Evolutionary conservation across 2,113 vertebrate species (phyloP).

Genomic region (Chionodraco myersi): DNA sequence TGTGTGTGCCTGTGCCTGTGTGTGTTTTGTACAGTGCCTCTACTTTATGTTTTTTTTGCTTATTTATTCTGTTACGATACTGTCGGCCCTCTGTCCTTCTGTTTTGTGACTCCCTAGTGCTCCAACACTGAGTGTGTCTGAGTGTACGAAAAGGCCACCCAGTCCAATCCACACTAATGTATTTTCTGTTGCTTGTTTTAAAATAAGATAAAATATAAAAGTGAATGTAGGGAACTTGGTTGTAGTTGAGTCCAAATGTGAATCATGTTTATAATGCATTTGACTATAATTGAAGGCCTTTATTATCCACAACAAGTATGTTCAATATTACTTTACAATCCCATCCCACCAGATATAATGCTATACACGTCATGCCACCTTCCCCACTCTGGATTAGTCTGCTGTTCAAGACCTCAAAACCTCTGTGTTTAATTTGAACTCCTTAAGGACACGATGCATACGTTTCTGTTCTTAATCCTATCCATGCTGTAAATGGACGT

Average conservation of each 20-base stretch:
- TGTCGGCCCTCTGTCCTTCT: slow-evolving; percentile 57
- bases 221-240: background rate
- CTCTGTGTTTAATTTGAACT: background rate
- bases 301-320: slow-evolving; percentile 18
- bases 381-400: background rate
- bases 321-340: slow-evolving; percentile 53
- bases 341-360: slow-evolving; percentile 39
- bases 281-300: background rate
- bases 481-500: background rate
- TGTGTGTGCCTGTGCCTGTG: slow-evolving; percentile 38
- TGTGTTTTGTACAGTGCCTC: slow-evolving; percentile 72
- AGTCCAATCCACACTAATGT: background rate
- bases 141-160: slow-evolving; percentile 20
- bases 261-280: background rate
- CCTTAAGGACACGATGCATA: background rate
- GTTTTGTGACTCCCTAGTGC: slow-evolving; percentile 48
- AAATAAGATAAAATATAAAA: background rate
- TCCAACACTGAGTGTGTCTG: slow-evolving; percentile 19
- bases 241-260: background rate
- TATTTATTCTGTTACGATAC: slow-evolving; percentile 71
- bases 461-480: background rate
- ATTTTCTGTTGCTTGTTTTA: slow-evolving; percentile 25
- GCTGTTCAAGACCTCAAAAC: background rate
- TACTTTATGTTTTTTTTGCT: slow-evolving; percentile 71
- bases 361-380: background rate